Conservation (phyloP, 2,113 vertebrate species). For the Malaclemys terrapin region DNA sequence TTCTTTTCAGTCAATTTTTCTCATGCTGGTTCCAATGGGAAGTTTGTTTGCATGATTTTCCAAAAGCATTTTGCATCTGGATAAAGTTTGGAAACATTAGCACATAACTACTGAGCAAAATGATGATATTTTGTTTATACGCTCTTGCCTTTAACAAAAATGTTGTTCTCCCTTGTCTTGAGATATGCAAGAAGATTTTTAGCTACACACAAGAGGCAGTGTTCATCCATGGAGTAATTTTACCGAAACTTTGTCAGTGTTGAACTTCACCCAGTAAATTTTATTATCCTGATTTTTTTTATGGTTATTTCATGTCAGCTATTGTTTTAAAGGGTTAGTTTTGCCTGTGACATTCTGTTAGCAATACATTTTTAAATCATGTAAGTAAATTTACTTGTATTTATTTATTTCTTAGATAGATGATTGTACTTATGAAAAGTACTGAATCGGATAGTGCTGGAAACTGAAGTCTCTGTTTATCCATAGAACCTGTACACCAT, state of each 20-base stretch:
- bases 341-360: neutral
- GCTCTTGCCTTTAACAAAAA: neutral
- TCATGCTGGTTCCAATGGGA: neutral
- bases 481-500: neutral
- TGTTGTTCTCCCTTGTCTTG: neutral
- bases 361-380: neutral
- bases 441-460: neutral
- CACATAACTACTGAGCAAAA: neutral
- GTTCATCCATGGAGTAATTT: neutral
- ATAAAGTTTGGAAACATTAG: neutral
- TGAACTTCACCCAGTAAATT: neutral
- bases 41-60: neutral
- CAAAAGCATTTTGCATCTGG: neutral
- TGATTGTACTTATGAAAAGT: neutral
- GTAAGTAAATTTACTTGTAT: neutral
- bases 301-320: neutral
- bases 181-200: neutral
- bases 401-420: neutral
- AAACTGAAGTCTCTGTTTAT: neutral
- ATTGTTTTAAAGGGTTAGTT: neutral
- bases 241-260: neutral
- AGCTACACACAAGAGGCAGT: accelerated
- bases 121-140: neutral
- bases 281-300: neutral
- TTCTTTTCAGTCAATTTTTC: neutral